Percentiles rank a stretch among this genome's conserved stretches.
These are phyloP conservation scores for Alviniconcha strummeri DNA, from an alignment of 2,888 invertebrate species.

Conservation along the genomic window DNA sequence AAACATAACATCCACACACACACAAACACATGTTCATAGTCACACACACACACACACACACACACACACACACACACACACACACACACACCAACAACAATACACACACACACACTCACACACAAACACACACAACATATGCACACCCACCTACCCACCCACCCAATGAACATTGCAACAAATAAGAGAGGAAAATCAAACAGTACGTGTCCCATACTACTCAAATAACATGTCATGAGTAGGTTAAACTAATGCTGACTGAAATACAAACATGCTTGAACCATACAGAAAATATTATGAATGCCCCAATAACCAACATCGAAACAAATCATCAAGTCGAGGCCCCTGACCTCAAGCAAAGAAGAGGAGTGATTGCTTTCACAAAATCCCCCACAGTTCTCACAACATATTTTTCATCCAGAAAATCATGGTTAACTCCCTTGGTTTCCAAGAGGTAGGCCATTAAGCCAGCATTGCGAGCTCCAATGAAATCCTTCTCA, in stretches of 20 bases:
- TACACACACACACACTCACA: not conserved
- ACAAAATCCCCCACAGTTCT: constrained; percentile 38
- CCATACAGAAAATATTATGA: not conserved
- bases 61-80: not conserved
- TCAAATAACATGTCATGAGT: not conserved
- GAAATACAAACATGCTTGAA: not conserved
- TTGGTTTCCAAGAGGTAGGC: constrained; percentile 74
- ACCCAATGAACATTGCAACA: not conserved
- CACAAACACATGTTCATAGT: not conserved
- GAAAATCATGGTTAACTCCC: constrained; percentile 15
- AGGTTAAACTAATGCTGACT: not conserved
- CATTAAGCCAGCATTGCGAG: constrained; percentile 85
- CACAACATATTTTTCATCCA: constrained; percentile 36
- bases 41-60: constrained; percentile 2
- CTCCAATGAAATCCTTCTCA: constrained; percentile 85
- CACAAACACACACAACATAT: constrained; percentile 1
- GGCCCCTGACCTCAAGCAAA: not conserved
- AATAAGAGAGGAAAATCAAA: too few species aligned
- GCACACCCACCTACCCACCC: not conserved
- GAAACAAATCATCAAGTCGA: not conserved
- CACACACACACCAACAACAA: not conserved
- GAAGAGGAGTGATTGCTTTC: constrained; percentile 28
- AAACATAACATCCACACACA: not conserved
- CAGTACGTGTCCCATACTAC: too few species aligned
- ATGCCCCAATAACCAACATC: not conserved